Base-by-base conservation (phyloP, 1,140 invertebrate species). In the Archegozetes longisetosus region DNA sequence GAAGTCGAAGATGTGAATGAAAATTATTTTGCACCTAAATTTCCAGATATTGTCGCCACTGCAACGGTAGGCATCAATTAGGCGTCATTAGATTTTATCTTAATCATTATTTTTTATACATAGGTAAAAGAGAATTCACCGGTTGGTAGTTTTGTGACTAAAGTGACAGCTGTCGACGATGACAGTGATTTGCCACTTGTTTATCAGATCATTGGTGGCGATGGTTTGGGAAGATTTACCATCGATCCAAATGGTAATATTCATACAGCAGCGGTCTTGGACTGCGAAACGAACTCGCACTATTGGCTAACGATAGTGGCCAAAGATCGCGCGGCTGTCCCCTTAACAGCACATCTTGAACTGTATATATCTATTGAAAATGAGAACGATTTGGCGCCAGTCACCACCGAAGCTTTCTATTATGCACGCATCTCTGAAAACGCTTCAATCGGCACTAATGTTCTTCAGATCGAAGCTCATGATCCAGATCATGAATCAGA, bases 301-400 rank as follows among this genome's bases (percentile, higher is more conserved):
- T 96, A 92, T 72, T 98, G 93, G 93, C 73, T 97, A 32, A 93
- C 89, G 0, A 80, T 97, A 46, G 85, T 85, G 69, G 92, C 91
- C 1, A 82, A 88, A 68, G 92, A 96, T 73, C 81, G 84, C 62
- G 89, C 86, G 0, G 81, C 92, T 13, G 86, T 90, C 23, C 88
- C 89, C 1, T 74, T 88, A 2, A 83, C 83, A 68, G 79, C 85
- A 28, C 85, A 84, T 67, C 75, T 88, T 22, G 80, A 88, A 77
- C 84, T 96, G n/a, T 93, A 85, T 72, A 80, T 96, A 29, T 79
- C 84, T 68, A 83, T 97, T 52, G 72, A 82, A 49, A 88, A 97
- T 72, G 85, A 85, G 68, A 97, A 97, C 74, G 92, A 98, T 75
- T 90, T 94, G 74, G 82, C 83, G 23, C 91, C 93, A 22, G 75